A percentile compares a stretch with the other conserved stretches of the same genome.
phyloP scores from a whole-genome alignment of 1,140 invertebrate species.

The Amyelois transitella region DNA sequence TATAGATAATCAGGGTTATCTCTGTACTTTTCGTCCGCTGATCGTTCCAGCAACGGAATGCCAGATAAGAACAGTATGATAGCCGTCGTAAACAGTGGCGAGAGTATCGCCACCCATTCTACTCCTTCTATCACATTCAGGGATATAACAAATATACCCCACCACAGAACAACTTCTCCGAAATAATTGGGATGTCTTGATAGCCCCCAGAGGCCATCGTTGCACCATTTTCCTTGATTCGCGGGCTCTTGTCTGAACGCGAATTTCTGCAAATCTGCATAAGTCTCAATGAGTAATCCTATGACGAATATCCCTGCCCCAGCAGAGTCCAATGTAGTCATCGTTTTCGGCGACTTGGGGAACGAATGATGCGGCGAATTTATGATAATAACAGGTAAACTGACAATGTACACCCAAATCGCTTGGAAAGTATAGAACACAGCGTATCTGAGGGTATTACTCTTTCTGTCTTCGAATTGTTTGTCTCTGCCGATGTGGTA shows the following conservation, averaged over 20 bases:
- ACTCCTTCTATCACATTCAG: slow-evolving; percentile 87
- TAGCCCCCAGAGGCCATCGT: slow-evolving; percentile 91
- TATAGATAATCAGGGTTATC: slow-evolving; percentile 88
- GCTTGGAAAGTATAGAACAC: slow-evolving; percentile 96
- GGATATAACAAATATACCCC: slow-evolving; percentile 93
- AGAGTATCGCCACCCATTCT: slow-evolving; percentile 89
- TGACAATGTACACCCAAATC: slow-evolving; percentile 94
- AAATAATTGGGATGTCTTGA: slow-evolving; percentile 97
- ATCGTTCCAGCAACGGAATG: slow-evolving; percentile 88
- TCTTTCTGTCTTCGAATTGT: slow-evolving; percentile 90
- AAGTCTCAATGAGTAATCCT: slow-evolving; percentile 89
- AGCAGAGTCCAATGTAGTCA: slow-evolving; percentile 88
- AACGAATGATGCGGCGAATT: slow-evolving; percentile 89
- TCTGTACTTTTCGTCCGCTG: slow-evolving; percentile 90
- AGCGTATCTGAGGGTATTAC: slow-evolving; percentile 89
- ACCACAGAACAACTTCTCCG: slow-evolving; percentile 95
- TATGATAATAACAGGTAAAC: slow-evolving; percentile 92
- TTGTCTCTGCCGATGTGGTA: slow-evolving; percentile 92
- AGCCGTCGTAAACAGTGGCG: slow-evolving; percentile 90
- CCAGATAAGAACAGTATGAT: slow-evolving; percentile 93
- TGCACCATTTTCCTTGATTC: slow-evolving; percentile 93
- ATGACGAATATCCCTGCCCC: slow-evolving; percentile 88
- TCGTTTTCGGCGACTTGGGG: slow-evolving; percentile 84
- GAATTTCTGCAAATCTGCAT: slow-evolving; percentile 94
- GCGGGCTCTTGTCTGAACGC: slow-evolving; percentile 89